A percentile compares a stretch with the other conserved stretches of the same genome.
phyloP scores from a whole-genome alignment of 2,888 invertebrate species.

The Tipula confusa region DNA sequence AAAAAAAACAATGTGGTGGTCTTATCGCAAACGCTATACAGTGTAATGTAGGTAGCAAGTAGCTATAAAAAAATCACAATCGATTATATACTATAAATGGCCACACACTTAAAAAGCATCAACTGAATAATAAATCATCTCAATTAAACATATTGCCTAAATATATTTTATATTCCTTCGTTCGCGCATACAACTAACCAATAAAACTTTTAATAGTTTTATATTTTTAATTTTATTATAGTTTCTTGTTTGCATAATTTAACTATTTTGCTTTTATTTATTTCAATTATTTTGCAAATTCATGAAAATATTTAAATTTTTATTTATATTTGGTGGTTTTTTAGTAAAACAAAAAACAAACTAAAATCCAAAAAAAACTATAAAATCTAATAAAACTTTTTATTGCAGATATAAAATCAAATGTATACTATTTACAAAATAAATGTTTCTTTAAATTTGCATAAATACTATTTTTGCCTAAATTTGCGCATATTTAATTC shows the following conservation, averaged over 20 bases:
- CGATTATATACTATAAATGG: neutral
- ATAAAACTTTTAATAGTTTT: neutral
- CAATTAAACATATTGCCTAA: neutral
- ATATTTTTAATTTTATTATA: neutral
- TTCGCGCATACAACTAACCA: neutral
- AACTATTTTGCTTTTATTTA: neutral
- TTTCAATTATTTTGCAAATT: neutral
- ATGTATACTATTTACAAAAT: no score
- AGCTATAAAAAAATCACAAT: neutral
- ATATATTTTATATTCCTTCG: neutral
- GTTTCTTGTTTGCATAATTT: conserved; percentile 3
- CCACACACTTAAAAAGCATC: neutral
- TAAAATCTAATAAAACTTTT: neutral
- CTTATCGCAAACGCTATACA: neutral
- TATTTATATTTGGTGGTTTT: conserved; percentile 3
- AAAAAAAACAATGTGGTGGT: neutral
- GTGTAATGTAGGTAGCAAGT: neutral
- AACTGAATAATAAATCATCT: neutral
- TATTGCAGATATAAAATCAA: no score
- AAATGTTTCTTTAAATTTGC: no score
- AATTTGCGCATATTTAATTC: no score
- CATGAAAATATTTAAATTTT: neutral
- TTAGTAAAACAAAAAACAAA: neutral
- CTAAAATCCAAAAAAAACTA: neutral
- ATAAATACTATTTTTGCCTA: no score